phyloP scores from a whole-genome alignment of 2,888 invertebrate species.

The Acheta domesticus region DNA sequence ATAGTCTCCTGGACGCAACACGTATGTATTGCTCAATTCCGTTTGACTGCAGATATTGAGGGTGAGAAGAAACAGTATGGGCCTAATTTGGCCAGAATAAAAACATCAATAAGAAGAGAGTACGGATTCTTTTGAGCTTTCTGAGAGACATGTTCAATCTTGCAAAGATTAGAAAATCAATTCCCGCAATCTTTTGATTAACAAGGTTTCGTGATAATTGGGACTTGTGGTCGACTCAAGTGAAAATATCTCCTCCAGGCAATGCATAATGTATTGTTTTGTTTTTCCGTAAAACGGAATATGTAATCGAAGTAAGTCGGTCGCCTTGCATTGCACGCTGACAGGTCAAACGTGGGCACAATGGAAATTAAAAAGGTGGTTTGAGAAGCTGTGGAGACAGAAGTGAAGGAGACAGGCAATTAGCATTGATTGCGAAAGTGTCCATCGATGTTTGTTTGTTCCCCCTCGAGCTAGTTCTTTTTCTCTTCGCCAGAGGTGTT shows the following conservation, averaged over 20 bases:
- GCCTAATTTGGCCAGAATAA: not conserved
- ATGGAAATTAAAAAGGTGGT: no score
- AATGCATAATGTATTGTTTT: not conserved
- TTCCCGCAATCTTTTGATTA: not conserved
- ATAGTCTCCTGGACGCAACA: not conserved
- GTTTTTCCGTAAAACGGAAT: not conserved
- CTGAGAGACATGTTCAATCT: not conserved
- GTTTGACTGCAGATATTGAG: slow-evolving; percentile 8
- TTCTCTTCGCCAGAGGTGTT: no score
- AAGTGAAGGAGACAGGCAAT: no score
- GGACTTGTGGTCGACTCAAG: not conserved
- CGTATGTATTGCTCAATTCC: not conserved
- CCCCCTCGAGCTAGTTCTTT: no score
- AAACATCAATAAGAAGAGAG: not conserved
- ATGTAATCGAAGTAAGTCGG: not conserved
- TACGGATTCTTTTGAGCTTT: not conserved
- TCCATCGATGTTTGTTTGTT: no score
- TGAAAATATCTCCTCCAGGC: not conserved
- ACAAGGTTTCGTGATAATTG: not conserved
- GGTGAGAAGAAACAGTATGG: not conserved
- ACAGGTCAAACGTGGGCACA: no score
- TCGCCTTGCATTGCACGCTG: no score
- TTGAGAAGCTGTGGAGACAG: no score
- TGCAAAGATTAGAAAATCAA: slow-evolving; percentile 6
- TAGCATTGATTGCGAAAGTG: no score